Conservation (phyloP, 2,797 vertebrate species). For the Leptatherina wallacei region DNA sequence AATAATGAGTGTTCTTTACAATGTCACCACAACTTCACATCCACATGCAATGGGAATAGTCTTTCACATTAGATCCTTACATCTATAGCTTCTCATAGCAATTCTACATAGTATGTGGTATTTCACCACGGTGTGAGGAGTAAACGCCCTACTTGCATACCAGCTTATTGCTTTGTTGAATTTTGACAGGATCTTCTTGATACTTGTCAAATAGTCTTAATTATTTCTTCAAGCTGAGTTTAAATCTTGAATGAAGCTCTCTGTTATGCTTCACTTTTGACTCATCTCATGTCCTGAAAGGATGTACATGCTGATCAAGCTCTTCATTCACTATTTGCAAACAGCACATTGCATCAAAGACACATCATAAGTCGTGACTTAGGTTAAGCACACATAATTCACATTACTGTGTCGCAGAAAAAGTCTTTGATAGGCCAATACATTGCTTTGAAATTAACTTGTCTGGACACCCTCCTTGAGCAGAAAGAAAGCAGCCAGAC, state of each 20-base stretch:
- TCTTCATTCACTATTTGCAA: constrained; percentile 36
- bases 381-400: constrained; percentile 54
- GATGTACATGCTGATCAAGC: constrained; percentile 20
- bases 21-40: constrained; percentile 2
- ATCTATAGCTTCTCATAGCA: constrained; percentile 34
- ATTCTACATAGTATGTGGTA: constrained; percentile 49
- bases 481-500: constrained; percentile 28
- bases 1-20: not conserved
- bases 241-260: constrained; percentile 9
- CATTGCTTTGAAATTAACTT: constrained; percentile 54
- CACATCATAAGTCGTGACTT: constrained; percentile 35
- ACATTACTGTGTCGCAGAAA: constrained; percentile 40
- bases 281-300: constrained; percentile 11
- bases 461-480: constrained; percentile 25
- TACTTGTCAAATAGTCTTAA: constrained; percentile 5
- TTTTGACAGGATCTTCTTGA: constrained; percentile 3
- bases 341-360: constrained; percentile 57
- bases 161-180: constrained; percentile 31
- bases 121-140: constrained; percentile 50
- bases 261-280: constrained; percentile 11
- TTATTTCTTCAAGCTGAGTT: not conserved
- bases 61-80: constrained; percentile 5
- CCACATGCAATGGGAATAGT: not conserved
- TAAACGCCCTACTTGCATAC: constrained; percentile 8
- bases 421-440: constrained; percentile 27